phyloP scores from a whole-genome alignment of 37 sponge, comb jelly and placozoan species.

The Chondrilla cf. caribensis region DNA sequence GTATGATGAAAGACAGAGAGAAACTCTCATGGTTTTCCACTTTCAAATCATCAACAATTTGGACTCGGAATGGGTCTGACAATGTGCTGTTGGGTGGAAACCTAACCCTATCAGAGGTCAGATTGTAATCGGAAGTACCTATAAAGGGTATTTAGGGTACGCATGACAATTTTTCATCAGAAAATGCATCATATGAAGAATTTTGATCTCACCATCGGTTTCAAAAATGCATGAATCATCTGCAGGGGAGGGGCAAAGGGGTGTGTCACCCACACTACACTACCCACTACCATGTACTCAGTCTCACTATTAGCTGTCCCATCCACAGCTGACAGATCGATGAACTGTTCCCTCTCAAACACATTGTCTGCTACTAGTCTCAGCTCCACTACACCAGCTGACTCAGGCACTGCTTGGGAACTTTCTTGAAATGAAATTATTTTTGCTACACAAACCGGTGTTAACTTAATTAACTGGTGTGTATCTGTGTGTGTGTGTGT shows the following conservation, averaged over 20 bases:
- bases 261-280: too few species aligned
- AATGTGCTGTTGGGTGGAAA: background rate
- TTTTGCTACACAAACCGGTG: too few species aligned
- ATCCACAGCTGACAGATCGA: background rate
- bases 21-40: background rate
- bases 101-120: background rate
- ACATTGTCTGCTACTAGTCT: background rate
- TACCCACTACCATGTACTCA: background rate
- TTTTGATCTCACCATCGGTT: too few species aligned
- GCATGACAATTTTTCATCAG: too few species aligned
- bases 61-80: slow-evolving; percentile 2
- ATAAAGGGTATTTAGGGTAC: too few species aligned
- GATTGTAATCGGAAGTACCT: background rate
- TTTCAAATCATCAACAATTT: background rate
- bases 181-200: too few species aligned
- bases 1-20: background rate
- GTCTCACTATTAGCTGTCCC: background rate
- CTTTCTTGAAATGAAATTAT: background rate
- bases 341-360: background rate
- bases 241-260: too few species aligned
- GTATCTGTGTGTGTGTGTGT: too few species aligned
- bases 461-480: too few species aligned
- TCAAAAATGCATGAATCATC: too few species aligned
- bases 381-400: background rate
- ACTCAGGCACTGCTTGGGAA: background rate